Base-by-base conservation (phyloP, 2,888 invertebrate species). In the Urechis unicinctus region DNA sequence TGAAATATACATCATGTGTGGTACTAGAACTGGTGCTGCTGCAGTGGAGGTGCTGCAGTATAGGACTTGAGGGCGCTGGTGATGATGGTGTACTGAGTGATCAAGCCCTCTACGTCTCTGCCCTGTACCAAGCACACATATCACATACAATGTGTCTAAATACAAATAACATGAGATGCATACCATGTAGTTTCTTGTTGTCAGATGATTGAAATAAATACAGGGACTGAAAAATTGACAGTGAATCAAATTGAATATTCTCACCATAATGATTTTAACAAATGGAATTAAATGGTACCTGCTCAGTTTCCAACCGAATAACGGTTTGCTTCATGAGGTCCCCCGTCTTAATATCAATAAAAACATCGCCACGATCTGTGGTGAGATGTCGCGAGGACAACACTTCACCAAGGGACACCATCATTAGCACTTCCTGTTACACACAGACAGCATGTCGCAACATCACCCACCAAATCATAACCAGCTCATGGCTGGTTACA, bases 251-350 rank as follows among this genome's bases (percentile, higher is more conserved):
- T n/a, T n/a, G n/a, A n/a, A n/a, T n/a, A n/a, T n/a, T n/a, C n/a
- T n/a, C n/a, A n/a, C n/a, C n/a, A n/a, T n/a, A n/a, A n/a, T n/a
- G n/a, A n/a, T n/a, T n/a, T n/a, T n/a, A n/a, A n/a, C n/a, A n/a
- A n/a, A n/a, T n/a, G n/a, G n/a, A n/a, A n/a, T 45, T 9, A 22
- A 45, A 45, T 13, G 6, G 22, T 17, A 79, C 79, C 75, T 79
- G 78, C 80, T 96, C 94, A 0, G 96, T 97, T 78, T 96, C 95
- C 66, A 97, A 85, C 67, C 95, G 84, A 60, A 93, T 91, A 69
- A 95, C 92, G 66, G 91, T 85, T 80, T 95, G 95, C 77, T 93
- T 92, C 85, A 95, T 88, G 72, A 96, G 82, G 74, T 95, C 94
- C 31, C 96, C 95, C 72, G 93, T 91, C 79, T 96, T 96, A 87